phyloP scores from a whole-genome alignment of 2,113 vertebrate genomes.

The Sakesphorus luctuosus region DNA sequence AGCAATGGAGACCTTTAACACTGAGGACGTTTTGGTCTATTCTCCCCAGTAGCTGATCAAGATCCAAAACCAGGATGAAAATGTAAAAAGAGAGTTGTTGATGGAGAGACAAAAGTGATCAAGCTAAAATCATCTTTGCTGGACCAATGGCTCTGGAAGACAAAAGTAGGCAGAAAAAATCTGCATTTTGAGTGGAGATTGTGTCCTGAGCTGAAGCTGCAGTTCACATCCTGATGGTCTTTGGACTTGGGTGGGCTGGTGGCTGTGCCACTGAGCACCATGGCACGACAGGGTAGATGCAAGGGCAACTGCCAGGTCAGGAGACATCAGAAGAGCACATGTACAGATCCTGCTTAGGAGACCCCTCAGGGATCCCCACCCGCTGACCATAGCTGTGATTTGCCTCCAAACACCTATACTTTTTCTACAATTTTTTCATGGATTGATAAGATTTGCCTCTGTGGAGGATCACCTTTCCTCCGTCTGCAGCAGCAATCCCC shows the following conservation, averaged over 20 bases:
- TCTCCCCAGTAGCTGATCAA: background rate
- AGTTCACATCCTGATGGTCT: background rate
- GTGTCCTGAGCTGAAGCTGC: background rate
- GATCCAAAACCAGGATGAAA: background rate
- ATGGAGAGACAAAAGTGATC: background rate
- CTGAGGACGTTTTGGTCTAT: background rate
- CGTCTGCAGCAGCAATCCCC: accelerated
- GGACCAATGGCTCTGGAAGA: background rate
- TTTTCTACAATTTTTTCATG: background rate
- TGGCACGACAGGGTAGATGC: accelerated
- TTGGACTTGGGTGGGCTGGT: background rate
- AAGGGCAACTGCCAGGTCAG: background rate
- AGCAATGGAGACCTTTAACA: background rate
- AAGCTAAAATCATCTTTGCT: background rate
- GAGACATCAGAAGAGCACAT: background rate
- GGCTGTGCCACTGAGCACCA: background rate
- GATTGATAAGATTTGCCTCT: background rate
- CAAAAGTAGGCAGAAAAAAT: accelerated
- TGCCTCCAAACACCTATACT: background rate
- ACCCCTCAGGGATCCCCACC: background rate
- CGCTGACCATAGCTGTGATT: background rate
- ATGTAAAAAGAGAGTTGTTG: background rate
- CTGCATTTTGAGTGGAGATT: background rate
- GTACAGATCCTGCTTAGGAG: background rate
- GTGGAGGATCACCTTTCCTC: background rate